These are phyloP conservation scores for Lingula anatina DNA, from an alignment of 2,888 invertebrate genomes.

Conservation along the genomic window DNA sequence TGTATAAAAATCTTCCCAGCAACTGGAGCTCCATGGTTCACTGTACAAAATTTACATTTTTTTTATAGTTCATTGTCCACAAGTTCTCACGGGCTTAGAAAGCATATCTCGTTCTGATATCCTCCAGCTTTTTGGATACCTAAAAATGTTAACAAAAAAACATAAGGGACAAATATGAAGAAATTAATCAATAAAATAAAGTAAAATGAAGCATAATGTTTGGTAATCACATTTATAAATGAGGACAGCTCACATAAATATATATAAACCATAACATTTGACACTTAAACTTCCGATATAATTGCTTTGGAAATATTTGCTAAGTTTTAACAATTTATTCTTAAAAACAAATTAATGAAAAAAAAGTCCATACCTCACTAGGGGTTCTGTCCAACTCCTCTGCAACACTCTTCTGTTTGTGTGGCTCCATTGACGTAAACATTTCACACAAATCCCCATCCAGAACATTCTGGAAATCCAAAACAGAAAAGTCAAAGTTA, in stretches of 20 bases:
- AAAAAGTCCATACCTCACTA: conserved; percentile 86
- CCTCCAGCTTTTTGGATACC: conserved; percentile 95
- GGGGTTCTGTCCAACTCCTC: conserved; percentile 91
- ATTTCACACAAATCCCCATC: conserved; percentile 99
- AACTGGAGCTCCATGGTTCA: no score
- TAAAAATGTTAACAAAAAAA: conserved; percentile 24
- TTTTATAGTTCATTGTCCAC: no score
- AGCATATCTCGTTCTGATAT: conserved; percentile 96
- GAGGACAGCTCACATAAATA: not conserved
- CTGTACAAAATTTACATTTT: no score
- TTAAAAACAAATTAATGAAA: no score
- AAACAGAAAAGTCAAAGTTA: conserved; percentile 1
- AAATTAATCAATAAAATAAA: not conserved
- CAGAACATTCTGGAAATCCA: conserved; percentile 76
- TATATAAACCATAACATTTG: no score
- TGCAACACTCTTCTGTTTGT: conserved; percentile 92
- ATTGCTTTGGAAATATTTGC: no score
- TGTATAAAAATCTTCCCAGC: no score
- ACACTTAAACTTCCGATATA: no score
- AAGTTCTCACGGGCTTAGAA: conserved; percentile 79
- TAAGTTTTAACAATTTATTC: no score
- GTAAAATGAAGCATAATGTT: not conserved
- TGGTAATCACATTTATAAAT: conserved; percentile 1
- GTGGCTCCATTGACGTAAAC: conserved; percentile 89
- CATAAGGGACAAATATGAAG: not conserved